phyloP scores from a whole-genome alignment of 1,140 invertebrate genomes.

The Camponotus floridanus region DNA sequence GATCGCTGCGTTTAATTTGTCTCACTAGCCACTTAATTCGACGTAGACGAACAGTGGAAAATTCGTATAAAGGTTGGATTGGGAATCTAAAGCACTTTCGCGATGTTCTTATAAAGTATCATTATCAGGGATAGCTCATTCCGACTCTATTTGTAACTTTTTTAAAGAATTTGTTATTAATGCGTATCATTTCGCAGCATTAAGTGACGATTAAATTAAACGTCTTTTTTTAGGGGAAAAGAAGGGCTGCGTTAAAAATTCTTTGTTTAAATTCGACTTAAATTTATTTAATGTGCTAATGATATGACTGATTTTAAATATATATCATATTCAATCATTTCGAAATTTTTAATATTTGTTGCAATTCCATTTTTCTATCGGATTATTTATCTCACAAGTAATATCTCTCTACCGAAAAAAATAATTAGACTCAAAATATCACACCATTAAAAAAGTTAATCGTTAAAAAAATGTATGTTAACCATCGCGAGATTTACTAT shows the following conservation, averaged over 20 bases:
- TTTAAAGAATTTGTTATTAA: conserved; percentile 27
- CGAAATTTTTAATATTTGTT: neutral
- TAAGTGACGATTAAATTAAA: conserved; percentile 8
- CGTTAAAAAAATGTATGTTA: neutral
- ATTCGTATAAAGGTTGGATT: conserved; percentile 14
- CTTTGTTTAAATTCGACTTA: neutral
- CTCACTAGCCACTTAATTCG: conserved; percentile 24
- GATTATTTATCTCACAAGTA: neutral
- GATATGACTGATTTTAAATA: neutral
- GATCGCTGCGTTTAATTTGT: conserved; percentile 34
- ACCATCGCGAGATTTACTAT: neutral
- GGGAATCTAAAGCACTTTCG: conserved; percentile 35
- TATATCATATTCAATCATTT: neutral
- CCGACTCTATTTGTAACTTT: neutral
- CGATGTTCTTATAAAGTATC: conserved; percentile 8
- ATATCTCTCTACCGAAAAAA: neutral
- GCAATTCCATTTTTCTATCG: neutral
- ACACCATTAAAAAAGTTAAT: neutral
- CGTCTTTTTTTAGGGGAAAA: neutral
- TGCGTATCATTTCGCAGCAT: conserved; percentile 19
- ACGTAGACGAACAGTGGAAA: conserved; percentile 36
- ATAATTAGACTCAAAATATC: conserved; percentile 5
- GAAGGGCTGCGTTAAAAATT: neutral
- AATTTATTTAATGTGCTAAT: neutral
- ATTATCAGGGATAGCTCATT: conserved; percentile 16